Evolutionary conservation across 2,113 vertebrate species (phyloP), one percentile per base, ranked within the genome.

Genomic region (Rattus rattus): DNA sequence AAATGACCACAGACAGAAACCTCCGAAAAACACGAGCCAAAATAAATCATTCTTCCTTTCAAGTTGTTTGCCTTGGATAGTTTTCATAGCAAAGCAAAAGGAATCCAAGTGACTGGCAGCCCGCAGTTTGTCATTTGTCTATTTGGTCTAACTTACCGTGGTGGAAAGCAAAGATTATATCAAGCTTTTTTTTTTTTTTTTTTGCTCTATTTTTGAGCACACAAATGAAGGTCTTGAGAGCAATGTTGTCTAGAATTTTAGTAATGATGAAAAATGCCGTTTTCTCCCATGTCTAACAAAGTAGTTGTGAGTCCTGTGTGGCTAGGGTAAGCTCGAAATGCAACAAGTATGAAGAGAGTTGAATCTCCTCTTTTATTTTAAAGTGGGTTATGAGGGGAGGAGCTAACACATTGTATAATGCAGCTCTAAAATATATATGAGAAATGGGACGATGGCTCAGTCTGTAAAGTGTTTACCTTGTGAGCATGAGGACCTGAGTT

Each of bases 141-240:
- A 13, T 43, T 52, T 88, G 79, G 24, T 22, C 24, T 91, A 24
- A n/a, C 83, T 93, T 89, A 54, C 54, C 30, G 22, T 73, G 90
- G 61, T 70, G 94, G 33, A 92, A 2, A 94, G 26, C 13, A 76
- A 93, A 91, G 79, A 90, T n/a, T 75, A n/a, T 72, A 54, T 87
- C 73, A 96, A 89, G 20, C 16, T 88, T 95, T 96, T 43, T 43
- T 43, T 95, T 96, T 43, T 43, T 43, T 63, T 96, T 79, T 96
- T 70, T 96, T 76, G 83, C 17, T 49, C 17, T 63, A 76, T 85
- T 56, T 54, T 93, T 75, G 54, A 73, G 56, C n/a, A 83, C 33
- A n/a, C 52, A 92, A 94, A 86, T 6, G 83, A 94, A 89, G 94
- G 24, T 77, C 33, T 90, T 33, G 52, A 95, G 56, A 77, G 54